Conservation (phyloP, 2,888 invertebrate species). For the Fissipunctia ypsillon region DNA sequence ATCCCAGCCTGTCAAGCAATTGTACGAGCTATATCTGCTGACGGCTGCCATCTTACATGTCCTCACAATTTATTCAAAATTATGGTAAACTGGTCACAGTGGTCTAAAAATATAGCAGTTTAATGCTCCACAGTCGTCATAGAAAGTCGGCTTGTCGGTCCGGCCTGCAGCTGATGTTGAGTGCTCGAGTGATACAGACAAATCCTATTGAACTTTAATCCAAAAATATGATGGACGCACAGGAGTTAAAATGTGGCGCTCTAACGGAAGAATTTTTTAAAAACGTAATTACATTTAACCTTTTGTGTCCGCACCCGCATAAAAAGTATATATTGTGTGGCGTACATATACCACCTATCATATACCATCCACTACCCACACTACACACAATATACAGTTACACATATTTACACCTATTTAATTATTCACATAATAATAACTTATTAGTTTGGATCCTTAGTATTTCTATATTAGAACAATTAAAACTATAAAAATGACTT, state of each 20-base stretch:
- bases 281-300: neutral
- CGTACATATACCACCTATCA: too few species aligned
- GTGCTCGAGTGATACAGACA: conserved; percentile 5
- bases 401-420: neutral
- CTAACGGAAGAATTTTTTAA: neutral
- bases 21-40: conserved; percentile 96
- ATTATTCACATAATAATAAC: neutral
- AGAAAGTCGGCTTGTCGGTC: conserved; percentile 8
- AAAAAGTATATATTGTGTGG: neutral
- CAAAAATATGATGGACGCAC: neutral
- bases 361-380: too few species aligned
- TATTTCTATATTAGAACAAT: neutral
- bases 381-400: neutral
- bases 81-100: conserved; percentile 21
- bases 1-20: conserved; percentile 97
- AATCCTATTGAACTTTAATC: neutral
- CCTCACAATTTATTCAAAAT: conserved; percentile 3
- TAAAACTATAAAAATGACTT: neutral
- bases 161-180: conserved; percentile 10
- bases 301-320: neutral
- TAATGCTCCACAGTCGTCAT: conserved; percentile 7
- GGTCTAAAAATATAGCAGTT: conserved; percentile 22
- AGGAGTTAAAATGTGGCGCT: neutral
- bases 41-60: conserved; percentile 90
- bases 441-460: neutral